These are phyloP conservation scores for Apamea sordens DNA, from an alignment of 2,888 invertebrate species.

Conservation along the genomic window DNA sequence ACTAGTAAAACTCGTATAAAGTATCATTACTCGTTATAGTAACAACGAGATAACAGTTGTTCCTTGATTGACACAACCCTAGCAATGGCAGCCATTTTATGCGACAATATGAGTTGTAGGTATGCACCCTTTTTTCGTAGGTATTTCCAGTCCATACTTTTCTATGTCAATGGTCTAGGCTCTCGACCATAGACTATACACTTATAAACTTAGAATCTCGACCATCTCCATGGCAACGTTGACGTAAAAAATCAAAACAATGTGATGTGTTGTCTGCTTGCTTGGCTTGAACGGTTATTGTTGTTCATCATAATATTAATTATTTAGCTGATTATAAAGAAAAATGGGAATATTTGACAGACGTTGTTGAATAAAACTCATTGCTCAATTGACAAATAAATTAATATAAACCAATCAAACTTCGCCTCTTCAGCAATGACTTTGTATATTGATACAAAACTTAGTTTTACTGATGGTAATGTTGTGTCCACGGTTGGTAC, in stretches of 20 bases:
- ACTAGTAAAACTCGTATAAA: no score
- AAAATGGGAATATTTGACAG: background rate
- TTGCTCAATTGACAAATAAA: background rate
- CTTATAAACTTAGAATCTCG: no score
- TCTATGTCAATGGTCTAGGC: no score
- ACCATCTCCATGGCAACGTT: slow-evolving; percentile 33
- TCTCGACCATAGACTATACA: no score
- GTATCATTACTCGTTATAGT: no score
- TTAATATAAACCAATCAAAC: background rate
- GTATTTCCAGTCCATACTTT: no score
- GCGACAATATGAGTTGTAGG: no score
- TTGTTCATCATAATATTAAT: background rate
- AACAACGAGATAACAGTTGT: no score
- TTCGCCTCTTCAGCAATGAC: slow-evolving; percentile 90
- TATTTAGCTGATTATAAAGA: background rate
- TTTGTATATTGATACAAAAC: slow-evolving; percentile 95
- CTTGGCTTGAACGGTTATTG: accelerated
- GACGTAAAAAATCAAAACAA: slow-evolving; percentile 19
- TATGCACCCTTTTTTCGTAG: no score
- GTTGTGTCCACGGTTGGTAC: slow-evolving; percentile 95
- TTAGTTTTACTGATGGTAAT: slow-evolving; percentile 93
- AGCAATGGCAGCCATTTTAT: no score
- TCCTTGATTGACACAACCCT: no score
- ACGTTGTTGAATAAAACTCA: background rate
- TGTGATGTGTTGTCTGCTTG: background rate